Conservation (phyloP, 2,888 invertebrate genomes). For the Lomographa bimaculata region DNA sequence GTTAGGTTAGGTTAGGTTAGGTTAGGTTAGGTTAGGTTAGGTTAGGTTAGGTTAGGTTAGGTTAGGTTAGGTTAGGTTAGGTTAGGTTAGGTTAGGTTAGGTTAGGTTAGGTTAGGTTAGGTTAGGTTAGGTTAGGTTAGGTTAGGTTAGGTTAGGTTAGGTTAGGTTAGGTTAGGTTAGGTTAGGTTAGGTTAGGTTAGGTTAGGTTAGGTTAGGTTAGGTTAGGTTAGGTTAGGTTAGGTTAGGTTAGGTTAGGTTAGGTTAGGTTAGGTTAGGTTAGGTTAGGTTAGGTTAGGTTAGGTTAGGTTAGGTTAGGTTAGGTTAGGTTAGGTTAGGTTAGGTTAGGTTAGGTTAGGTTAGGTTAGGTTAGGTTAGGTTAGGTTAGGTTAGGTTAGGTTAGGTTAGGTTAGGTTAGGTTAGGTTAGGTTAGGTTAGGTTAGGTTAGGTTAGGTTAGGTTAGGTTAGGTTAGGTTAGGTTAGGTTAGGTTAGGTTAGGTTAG, state of each 20-base stretch:
- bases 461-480: constrained; percentile 26
- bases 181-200: constrained; percentile 30
- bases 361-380: constrained; percentile 28
- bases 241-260: constrained; percentile 26
- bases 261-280: constrained; percentile 25
- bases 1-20: constrained; percentile 38
- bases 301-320: constrained; percentile 28
- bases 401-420: constrained; percentile 26
- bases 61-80: background rate
- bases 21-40: constrained; percentile 37
- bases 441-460: constrained; percentile 23
- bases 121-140: constrained; percentile 37
- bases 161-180: constrained; percentile 29
- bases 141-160: constrained; percentile 36
- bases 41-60: constrained; percentile 19
- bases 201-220: constrained; percentile 25
- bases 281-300: constrained; percentile 20
- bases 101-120: background rate
- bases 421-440: constrained; percentile 26
- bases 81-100: background rate
- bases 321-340: constrained; percentile 24
- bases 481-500: constrained; percentile 28
- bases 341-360: constrained; percentile 25
- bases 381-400: constrained; percentile 27
- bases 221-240: constrained; percentile 23